phyloP scores from a whole-genome alignment of 2,113 vertebrate genomes.

The Symphodus melops region DNA sequence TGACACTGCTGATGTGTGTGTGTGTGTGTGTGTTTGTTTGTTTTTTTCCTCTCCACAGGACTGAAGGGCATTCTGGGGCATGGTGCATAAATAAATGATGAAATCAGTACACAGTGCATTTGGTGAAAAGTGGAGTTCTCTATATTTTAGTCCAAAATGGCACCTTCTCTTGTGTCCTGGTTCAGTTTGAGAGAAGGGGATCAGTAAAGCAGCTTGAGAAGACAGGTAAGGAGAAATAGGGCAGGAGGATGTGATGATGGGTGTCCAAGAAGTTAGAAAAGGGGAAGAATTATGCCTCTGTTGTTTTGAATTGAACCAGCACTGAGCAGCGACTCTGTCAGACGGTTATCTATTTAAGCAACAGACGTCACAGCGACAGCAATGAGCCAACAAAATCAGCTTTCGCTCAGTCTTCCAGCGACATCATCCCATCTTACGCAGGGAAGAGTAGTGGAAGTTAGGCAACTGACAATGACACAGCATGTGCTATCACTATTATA shows the following conservation, averaged over 20 bases:
- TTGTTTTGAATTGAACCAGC: constrained; percentile 45
- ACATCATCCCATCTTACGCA: constrained; percentile 9
- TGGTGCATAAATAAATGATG: constrained; percentile 74
- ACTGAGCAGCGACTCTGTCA: constrained; percentile 42
- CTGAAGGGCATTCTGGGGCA: constrained; percentile 56
- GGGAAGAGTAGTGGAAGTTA: constrained; percentile 43
- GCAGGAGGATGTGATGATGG: constrained; percentile 40
- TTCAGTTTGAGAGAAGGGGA: constrained; percentile 31
- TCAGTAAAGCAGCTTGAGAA: constrained; percentile 28
- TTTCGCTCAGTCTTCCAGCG: constrained; percentile 49
- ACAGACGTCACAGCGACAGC: constrained; percentile 44
- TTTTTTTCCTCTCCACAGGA: constrained; percentile 25
- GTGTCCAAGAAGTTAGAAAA: constrained; percentile 35
- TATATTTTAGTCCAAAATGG: constrained; percentile 67
- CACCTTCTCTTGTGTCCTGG: constrained; percentile 54
- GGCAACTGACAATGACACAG: constrained; percentile 43
- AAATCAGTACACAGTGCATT: constrained; percentile 70
- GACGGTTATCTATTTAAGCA: constrained; percentile 49
- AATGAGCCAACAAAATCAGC: constrained; percentile 46
- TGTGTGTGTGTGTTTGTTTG: constrained; percentile 4
- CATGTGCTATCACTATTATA: constrained; percentile 25
- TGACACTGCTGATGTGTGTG: constrained; percentile 21
- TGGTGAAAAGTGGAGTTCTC: constrained; percentile 56
- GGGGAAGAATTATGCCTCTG: constrained; percentile 42
- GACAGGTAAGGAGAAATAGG: constrained; percentile 28